phyloP scores from a whole-genome alignment of 2,113 vertebrate species.

The Hymenochirus boettgeri region DNA sequence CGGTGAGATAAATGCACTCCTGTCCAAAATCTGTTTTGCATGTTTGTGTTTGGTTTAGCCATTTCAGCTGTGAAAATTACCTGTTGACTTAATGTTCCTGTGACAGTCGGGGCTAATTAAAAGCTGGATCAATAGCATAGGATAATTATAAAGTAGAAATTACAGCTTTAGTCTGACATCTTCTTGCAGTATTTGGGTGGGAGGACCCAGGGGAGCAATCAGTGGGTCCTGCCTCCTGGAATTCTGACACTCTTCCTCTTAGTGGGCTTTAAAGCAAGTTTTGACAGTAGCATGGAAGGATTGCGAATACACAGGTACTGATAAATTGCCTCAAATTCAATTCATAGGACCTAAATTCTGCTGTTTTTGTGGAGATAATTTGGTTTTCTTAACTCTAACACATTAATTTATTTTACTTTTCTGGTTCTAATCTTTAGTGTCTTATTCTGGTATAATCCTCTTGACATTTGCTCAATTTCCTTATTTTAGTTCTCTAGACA shows the following conservation, averaged over 20 bases:
- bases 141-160: conserved; percentile 25
- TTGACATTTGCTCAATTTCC: too few relatives aligned
- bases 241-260: neutral
- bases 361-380: too few relatives aligned
- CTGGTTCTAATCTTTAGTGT: too few relatives aligned
- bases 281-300: neutral
- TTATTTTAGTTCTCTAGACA: too few relatives aligned
- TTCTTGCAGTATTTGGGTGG: neutral
- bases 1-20: neutral
- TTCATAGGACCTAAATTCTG: too few relatives aligned
- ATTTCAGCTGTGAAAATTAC: neutral
- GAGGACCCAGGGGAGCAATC: neutral
- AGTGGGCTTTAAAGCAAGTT: neutral
- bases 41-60: too few relatives aligned
- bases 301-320: neutral
- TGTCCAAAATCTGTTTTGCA: conserved; percentile 2
- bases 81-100: conserved; percentile 3
- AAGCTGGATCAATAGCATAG: conserved; percentile 13
- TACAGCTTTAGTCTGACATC: neutral
- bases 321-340: too few relatives aligned
- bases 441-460: too few relatives aligned
- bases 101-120: conserved; percentile 22
- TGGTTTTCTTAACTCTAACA: too few relatives aligned
- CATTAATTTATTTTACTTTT: too few relatives aligned
- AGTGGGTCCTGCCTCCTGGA: neutral